Conservation (phyloP, 2,797 vertebrate species). For the Xenentodon cancila region DNA sequence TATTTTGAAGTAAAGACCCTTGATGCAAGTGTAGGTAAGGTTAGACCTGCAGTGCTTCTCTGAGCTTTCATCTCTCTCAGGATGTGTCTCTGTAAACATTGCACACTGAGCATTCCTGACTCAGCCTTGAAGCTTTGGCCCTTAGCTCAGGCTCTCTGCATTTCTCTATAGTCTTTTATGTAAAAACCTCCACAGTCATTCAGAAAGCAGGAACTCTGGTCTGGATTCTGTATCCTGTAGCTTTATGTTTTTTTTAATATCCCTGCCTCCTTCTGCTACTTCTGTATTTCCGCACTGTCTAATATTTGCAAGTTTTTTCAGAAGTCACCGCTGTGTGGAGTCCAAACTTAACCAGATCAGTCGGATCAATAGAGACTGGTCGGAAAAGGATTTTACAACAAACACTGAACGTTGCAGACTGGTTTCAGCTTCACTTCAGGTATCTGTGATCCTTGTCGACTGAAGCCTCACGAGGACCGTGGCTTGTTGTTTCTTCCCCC, state of each 20-base stretch:
- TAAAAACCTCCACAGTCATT: conserved; percentile 15
- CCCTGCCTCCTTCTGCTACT: conserved; percentile 5
- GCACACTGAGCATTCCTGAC: conserved; percentile 23
- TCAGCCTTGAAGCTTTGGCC: conserved; percentile 17
- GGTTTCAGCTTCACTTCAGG: conserved; percentile 13
- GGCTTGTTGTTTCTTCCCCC: conserved; percentile 17
- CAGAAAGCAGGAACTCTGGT: conserved; percentile 16
- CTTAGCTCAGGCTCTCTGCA: not conserved
- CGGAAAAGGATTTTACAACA: conserved; percentile 15
- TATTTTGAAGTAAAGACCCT: conserved; percentile 10
- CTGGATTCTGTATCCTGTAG: conserved; percentile 1
- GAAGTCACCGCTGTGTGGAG: conserved; percentile 30
- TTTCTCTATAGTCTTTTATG: conserved; percentile 1
- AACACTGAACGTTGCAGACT: not conserved
- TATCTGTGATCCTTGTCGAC: conserved; percentile 14
- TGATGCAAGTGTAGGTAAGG: conserved; percentile 24
- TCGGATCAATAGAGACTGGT: conserved; percentile 23
- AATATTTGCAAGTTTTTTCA: conserved; percentile 30
- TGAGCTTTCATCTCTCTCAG: conserved; percentile 55
- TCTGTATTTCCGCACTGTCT: conserved; percentile 12
- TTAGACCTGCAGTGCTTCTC: conserved; percentile 40
- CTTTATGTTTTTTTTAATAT: conserved; percentile 7
- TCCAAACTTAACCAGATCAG: not conserved
- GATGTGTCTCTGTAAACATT: conserved; percentile 57
- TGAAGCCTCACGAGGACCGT: conserved; percentile 3